phyloP scores from a whole-genome alignment of 2,113 vertebrate species.

The Microcebus tavaratra region DNA sequence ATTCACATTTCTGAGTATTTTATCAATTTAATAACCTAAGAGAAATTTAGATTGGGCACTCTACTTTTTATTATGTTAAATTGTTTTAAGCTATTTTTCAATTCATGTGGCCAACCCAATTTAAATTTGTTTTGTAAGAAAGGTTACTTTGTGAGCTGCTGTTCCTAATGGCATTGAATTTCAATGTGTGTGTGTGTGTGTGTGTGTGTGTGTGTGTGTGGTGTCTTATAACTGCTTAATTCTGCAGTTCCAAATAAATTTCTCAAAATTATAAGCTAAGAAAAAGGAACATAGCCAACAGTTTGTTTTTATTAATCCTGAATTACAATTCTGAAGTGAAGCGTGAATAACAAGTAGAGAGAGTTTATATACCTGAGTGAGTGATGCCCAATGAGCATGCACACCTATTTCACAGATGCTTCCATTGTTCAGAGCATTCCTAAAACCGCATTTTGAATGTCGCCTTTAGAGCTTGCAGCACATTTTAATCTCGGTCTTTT shows the following conservation, averaged over 20 bases:
- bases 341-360: not conserved
- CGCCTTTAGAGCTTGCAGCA: not conserved
- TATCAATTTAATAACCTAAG: slow-evolving; percentile 22
- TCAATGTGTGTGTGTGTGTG: not conserved
- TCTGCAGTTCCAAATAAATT: slow-evolving; percentile 13
- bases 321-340: not conserved
- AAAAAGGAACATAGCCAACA: slow-evolving; percentile 7
- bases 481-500: not conserved
- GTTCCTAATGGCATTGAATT: not conserved
- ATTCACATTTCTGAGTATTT: slow-evolving; percentile 34
- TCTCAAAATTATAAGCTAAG: slow-evolving; percentile 16
- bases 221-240: not conserved
- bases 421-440: not conserved
- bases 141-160: slow-evolving; percentile 36
- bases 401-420: not conserved
- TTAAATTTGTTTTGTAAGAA: slow-evolving; percentile 50
- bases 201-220: not conserved
- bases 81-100: slow-evolving; percentile 44
- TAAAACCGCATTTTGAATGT: not conserved
- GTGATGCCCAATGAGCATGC: not conserved
- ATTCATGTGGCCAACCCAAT: not conserved
- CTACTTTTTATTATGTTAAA: slow-evolving; percentile 32
- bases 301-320: slow-evolving; percentile 39
- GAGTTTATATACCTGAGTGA: not conserved
- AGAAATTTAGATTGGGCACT: slow-evolving; percentile 2